Evolutionary conservation across 2,888 invertebrate species (phyloP).

Genomic region (Cryptus viduatorius): DNA sequence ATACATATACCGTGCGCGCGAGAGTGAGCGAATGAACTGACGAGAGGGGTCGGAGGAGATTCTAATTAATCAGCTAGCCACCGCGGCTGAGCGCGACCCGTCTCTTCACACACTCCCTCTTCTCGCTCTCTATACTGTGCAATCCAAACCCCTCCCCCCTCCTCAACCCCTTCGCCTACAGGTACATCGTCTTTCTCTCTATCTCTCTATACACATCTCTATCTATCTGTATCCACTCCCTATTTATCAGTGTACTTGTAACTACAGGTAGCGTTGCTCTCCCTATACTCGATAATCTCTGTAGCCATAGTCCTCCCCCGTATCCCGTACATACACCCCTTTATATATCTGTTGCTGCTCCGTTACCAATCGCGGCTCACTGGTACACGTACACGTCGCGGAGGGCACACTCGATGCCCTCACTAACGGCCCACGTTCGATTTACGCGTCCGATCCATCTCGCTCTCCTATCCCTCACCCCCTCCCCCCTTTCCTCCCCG

Average conservation of each 20-base stretch:
- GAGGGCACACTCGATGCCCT: conserved; percentile 37
- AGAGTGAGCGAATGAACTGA: conserved; percentile 57
- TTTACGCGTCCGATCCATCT: conserved; percentile 32
- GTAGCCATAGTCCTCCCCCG: conserved; percentile 13
- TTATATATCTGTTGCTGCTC: conserved; percentile 22
- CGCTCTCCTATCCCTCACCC: conserved; percentile 1
- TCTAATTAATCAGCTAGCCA: conserved; percentile 83
- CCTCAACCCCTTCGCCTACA: background rate
- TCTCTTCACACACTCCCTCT: conserved; percentile 50
- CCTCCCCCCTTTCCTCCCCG: background rate
- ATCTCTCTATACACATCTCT: background rate
- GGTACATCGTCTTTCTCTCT: conserved; percentile 9
- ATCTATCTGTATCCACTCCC: background rate
- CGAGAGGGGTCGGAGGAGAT: conserved; percentile 72
- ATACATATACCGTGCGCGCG: background rate
- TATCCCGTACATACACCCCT: background rate
- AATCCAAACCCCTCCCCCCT: conserved; percentile 6
- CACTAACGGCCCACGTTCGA: conserved; percentile 17
- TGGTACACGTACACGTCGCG: background rate
- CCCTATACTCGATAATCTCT: conserved; percentile 53
- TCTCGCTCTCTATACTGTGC: conserved; percentile 1
- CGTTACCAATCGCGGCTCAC: conserved; percentile 30
- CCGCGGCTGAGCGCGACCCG: conserved; percentile 71
- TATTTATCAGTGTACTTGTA: background rate
- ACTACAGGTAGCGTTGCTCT: conserved; percentile 5